Conservation (phyloP, 2,113 vertebrate genomes). For the Arenaria interpres region DNA sequence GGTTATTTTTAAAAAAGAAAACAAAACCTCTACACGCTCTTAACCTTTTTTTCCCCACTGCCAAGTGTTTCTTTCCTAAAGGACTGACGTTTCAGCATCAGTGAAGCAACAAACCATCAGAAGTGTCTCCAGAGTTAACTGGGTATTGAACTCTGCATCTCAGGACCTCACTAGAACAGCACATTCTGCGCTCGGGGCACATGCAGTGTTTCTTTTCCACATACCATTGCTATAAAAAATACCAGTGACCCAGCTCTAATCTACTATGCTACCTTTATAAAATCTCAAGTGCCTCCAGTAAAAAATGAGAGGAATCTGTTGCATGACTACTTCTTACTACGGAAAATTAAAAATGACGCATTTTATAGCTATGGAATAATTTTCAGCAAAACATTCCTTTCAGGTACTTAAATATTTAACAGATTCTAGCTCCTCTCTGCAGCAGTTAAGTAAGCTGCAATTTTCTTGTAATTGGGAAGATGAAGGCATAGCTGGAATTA, state of each 20-base stretch:
- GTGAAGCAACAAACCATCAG: not conserved
- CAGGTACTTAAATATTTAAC: not conserved
- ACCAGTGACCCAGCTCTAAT: no score
- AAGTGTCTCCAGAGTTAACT: not conserved
- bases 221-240: no score
- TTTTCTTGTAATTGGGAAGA: not conserved
- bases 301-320: not conserved
- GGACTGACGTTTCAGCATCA: not conserved
- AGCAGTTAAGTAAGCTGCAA: not conserved
- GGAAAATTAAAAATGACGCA: not conserved
- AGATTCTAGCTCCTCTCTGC: not conserved
- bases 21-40: not conserved
- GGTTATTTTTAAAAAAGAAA: not conserved
- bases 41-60: not conserved
- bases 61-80: not conserved
- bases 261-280: not conserved
- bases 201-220: not conserved
- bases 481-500: not conserved
- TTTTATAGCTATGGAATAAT: not conserved
- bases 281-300: not conserved
- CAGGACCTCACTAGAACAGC: not conserved
- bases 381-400: not conserved
- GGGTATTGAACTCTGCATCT: not conserved
- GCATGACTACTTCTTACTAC: not conserved
- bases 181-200: rapidly evolving